phyloP scores from a whole-genome alignment of 2,888 invertebrate genomes.

The Osmoderma eremita region DNA sequence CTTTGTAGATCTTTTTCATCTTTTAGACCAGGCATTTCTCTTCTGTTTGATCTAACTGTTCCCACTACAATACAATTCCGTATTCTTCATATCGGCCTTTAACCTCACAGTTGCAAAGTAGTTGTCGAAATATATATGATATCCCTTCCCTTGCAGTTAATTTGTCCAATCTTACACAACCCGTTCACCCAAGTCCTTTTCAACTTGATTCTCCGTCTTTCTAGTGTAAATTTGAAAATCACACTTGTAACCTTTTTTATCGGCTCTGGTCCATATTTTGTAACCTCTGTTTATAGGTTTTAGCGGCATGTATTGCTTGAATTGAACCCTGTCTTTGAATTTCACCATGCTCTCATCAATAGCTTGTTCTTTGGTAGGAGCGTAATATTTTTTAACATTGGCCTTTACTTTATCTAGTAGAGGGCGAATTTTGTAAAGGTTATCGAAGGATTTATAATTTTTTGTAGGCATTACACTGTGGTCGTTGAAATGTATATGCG shows the following conservation, averaged over 20 bases:
- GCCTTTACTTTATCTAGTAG: neutral
- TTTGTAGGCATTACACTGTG: too few relatives aligned
- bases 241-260: neutral
- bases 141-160: neutral
- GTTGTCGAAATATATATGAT: neutral
- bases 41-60: conserved; percentile 3
- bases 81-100: neutral
- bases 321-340: neutral
- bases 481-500: too few relatives aligned
- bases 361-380: neutral
- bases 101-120: neutral
- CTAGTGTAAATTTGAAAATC: neutral
- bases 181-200: neutral
- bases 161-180: neutral
- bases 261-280: neutral
- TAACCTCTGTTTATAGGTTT: neutral
- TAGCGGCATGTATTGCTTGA: neutral
- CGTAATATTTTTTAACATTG: neutral
- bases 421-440: neutral
- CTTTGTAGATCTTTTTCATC: neutral
- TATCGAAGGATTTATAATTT: neutral
- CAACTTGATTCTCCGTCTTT: neutral
- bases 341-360: neutral
- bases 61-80: conserved; percentile 3
- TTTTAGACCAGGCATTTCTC: neutral